phyloP scores from a whole-genome alignment of 1,140 invertebrate genomes.

The Drosophila ogumai region DNA sequence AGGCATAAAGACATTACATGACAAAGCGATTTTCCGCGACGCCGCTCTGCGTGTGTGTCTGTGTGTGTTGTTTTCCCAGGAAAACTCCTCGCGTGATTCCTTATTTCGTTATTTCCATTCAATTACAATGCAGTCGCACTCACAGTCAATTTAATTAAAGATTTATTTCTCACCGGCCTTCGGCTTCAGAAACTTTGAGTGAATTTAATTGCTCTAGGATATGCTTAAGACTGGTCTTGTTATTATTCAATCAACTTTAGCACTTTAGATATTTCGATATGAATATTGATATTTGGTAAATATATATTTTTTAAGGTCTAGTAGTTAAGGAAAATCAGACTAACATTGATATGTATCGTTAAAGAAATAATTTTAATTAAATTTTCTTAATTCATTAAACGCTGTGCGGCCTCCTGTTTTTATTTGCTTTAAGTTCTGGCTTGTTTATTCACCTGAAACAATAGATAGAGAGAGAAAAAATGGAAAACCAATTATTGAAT shows the following conservation, averaged over 20 bases:
- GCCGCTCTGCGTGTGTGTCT: conserved; percentile 1
- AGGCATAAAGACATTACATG: conserved; percentile 79
- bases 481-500: conserved; percentile 25
- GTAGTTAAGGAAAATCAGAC: conserved; percentile 63
- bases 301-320: conserved; percentile 2
- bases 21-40: conserved; percentile 68
- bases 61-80: conserved; percentile 1
- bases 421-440: conserved; percentile 1
- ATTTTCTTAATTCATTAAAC: conserved; percentile 22
- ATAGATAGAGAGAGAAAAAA: conserved; percentile 5
- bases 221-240: conserved; percentile 2
- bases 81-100: conserved; percentile 45
- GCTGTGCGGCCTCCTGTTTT: conserved; percentile 6
- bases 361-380: conserved; percentile 35
- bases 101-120: conserved; percentile 49
- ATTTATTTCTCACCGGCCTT: conserved; percentile 23
- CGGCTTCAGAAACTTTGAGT: conserved; percentile 8
- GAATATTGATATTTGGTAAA: conserved; percentile 25
- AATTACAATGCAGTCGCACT: conserved; percentile 32
- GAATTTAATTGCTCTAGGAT: conserved; percentile 8
- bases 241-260: conserved; percentile 14
- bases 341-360: conserved; percentile 79
- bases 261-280: conserved; percentile 28
- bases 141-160: conserved; percentile 36
- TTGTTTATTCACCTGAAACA: conserved; percentile 37